phyloP scores from a whole-genome alignment of 2,797 vertebrate species.

The Chromis chromis region DNA sequence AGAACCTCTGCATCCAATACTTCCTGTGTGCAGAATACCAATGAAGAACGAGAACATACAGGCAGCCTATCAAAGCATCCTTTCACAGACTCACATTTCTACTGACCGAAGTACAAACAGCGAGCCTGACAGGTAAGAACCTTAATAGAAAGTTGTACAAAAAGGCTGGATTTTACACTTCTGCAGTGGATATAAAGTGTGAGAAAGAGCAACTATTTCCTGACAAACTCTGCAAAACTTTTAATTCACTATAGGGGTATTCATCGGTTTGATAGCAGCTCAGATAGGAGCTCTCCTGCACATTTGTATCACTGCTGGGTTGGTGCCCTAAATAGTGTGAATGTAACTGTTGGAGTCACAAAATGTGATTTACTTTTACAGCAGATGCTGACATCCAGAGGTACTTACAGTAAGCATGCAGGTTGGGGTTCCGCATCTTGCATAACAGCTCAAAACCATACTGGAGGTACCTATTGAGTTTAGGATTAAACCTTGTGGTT shows the following conservation, averaged over 20 bases:
- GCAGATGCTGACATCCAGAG: slow-evolving; percentile 20
- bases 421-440: slow-evolving; percentile 14
- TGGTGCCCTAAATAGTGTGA: slow-evolving; percentile 1
- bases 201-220: slow-evolving; percentile 5
- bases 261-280: slow-evolving; percentile 8
- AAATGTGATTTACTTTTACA: slow-evolving; percentile 27
- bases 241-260: slow-evolving; percentile 10
- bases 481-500: slow-evolving; percentile 7
- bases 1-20: slow-evolving; percentile 68
- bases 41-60: slow-evolving; percentile 71
- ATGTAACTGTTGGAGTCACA: slow-evolving; percentile 26
- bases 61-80: slow-evolving; percentile 73
- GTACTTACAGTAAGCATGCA: slow-evolving; percentile 14
- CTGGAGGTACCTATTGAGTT: not conserved
- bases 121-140: slow-evolving; percentile 40
- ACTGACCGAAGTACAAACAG: slow-evolving; percentile 56
- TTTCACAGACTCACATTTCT: slow-evolving; percentile 69
- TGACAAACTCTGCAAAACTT: slow-evolving; percentile 14
- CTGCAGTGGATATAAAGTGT: not conserved
- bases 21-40: slow-evolving; percentile 78
- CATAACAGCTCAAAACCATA: slow-evolving; percentile 4
- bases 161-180: slow-evolving; percentile 37
- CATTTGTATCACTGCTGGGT: slow-evolving; percentile 17
- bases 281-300: not conserved
- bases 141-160: slow-evolving; percentile 23